phyloP scores from a whole-genome alignment of 2,888 invertebrate species.

The Andrena marginata region DNA sequence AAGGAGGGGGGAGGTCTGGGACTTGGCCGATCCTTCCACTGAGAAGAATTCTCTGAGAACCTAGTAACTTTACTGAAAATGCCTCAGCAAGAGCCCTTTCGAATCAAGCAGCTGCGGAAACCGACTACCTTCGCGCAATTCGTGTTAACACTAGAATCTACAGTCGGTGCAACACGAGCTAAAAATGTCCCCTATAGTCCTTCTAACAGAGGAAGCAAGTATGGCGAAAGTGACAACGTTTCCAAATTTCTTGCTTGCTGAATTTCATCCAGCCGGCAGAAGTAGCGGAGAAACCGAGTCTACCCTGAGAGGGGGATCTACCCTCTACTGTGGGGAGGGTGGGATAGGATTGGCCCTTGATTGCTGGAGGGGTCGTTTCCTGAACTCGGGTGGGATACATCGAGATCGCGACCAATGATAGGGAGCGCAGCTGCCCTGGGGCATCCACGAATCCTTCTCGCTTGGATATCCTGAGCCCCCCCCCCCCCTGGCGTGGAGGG shows the following conservation, averaged over 20 bases:
- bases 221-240: background rate
- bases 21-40: background rate
- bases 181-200: too few species aligned
- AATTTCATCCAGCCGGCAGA: slow-evolving; percentile 2
- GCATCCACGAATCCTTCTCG: slow-evolving; percentile 60
- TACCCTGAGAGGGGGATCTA: slow-evolving; percentile 42
- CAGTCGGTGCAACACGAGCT: too few species aligned
- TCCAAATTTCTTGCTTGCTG: background rate
- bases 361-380: slow-evolving; percentile 80
- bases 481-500: slow-evolving; percentile 36
- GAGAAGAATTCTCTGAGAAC: background rate
- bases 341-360: slow-evolving; percentile 83
- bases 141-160: too few species aligned
- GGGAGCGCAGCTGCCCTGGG: slow-evolving; percentile 81
- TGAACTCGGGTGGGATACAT: slow-evolving; percentile 78
- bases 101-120: background rate
- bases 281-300: slow-evolving; percentile 11
- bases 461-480: slow-evolving; percentile 44
- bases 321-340: slow-evolving; percentile 41
- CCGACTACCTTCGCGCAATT: background rate
- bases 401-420: slow-evolving; percentile 85
- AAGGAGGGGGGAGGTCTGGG: background rate
- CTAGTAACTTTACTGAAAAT: background rate
- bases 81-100: background rate
- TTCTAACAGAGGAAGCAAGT: too few species aligned